A percentile compares a stretch with the other conserved stretches of the same genome.
Evolutionary conservation across 2,113 vertebrate species (phyloP).

Genomic region (Crotalus viridis): DNA sequence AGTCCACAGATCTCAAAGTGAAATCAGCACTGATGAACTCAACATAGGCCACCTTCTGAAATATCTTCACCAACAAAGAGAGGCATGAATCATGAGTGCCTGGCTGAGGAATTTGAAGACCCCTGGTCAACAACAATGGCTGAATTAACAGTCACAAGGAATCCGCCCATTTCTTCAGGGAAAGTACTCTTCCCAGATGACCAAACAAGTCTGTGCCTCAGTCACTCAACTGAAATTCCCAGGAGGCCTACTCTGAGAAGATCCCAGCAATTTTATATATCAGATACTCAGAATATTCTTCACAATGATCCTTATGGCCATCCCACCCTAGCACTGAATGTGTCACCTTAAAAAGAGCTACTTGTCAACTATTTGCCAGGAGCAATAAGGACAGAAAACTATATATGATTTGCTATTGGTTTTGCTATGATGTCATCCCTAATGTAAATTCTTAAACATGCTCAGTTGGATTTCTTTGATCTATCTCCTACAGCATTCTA

Average conservation of each 20-base stretch:
- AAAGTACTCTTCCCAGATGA: neutral
- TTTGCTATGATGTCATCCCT: neutral
- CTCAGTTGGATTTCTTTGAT: neutral
- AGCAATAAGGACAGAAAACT: neutral
- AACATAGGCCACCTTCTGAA: neutral
- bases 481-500: neutral
- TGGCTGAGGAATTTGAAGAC: no score
- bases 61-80: neutral
- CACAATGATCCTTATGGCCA: neutral
- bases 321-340: neutral
- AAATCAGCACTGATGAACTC: neutral
- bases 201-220: neutral
- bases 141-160: neutral
- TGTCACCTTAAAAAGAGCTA: neutral
- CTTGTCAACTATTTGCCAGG: neutral
- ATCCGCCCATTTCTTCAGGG: neutral
- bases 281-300: neutral
- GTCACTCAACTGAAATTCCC: neutral
- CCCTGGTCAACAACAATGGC: neutral
- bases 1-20: neutral
- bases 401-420: neutral
- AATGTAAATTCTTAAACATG: neutral
- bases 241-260: neutral
- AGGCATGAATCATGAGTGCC: neutral
- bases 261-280: neutral